Base-by-base conservation (phyloP, 2,797 vertebrate genomes). In the Craterocephalus amniculus region DNA sequence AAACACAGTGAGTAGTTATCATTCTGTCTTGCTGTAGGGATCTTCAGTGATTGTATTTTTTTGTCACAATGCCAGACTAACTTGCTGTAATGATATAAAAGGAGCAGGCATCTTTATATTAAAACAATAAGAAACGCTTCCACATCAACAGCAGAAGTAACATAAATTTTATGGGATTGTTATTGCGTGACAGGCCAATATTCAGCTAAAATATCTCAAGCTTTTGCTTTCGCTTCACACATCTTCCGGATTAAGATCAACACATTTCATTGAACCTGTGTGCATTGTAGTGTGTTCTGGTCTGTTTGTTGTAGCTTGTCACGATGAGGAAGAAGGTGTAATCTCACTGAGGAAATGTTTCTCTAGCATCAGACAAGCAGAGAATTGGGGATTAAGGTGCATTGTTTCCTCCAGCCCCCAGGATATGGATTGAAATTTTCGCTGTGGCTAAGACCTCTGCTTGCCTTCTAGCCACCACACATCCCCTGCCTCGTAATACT, bases 381-480 rank as follows among this genome's bases (percentile, higher is more conserved):
- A 79, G 86, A 82, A 86, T 86, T 80, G 81, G 61, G 90, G 88
- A 92, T 93, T 92, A 88, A 79, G 80, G 79, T 82, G 67, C 81
- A 91, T 90, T 90, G 90, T 88, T 92, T 92, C 85, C 70, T 65
- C 34, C 72, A 73, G 74, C 76, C 88, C 79, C 70, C 66, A 74
- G 88, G 88, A 86, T 79, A 71, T 74, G 86, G 81, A 90, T 86
- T 91, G 89, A 90, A 91, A 88, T 87, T 81, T 86, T 83, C 86
- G 85, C 84, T 76, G 22, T 65, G 68, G 78, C 77, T 87, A 71
- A 84, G 78, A 79, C 83, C 70, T 78, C 71, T 59, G 71, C 74
- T 72, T 70, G 63, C 79, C 64, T 57, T 34, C 76, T 76, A 58
- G 72, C 60, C 48, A 35, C 65, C 45, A 67, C 64, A 55, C 67